These are phyloP conservation scores for Squalus acanthias DNA, from an alignment of 2,797 vertebrate species.

Conservation along the genomic window DNA sequence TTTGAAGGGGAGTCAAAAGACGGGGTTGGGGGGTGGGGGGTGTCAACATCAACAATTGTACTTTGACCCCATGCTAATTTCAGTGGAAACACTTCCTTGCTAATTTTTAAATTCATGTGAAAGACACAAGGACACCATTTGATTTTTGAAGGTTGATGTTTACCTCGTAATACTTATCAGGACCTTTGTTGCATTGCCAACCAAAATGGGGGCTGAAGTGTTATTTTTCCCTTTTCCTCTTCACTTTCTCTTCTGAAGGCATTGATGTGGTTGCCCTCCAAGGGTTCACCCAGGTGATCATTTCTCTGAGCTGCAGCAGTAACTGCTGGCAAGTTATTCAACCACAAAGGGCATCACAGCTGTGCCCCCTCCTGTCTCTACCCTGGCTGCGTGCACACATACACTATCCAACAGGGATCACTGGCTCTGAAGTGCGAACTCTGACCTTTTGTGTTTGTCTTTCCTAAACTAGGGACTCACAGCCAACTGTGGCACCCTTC, in stretches of 20 bases:
- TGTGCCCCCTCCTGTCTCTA: no score
- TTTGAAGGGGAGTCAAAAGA: neutral
- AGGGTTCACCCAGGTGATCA: neutral
- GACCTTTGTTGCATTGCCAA: neutral
- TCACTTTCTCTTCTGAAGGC: neutral
- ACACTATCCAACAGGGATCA: neutral
- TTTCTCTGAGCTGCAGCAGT: neutral
- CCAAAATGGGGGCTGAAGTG: neutral
- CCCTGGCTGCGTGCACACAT: neutral
- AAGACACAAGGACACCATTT: neutral
- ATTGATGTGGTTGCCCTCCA: neutral
- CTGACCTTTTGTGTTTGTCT: neutral
- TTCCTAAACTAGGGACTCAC: neutral
- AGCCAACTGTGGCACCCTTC: no score
- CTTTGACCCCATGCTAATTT: neutral
- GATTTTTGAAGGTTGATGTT: neutral
- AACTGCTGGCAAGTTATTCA: neutral
- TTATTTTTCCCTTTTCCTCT: neutral
- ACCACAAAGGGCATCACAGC: neutral
- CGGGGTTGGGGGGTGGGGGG: neutral
- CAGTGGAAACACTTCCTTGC: neutral
- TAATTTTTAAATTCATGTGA: neutral
- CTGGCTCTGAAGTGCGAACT: neutral
- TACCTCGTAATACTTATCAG: neutral
- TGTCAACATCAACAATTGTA: neutral